Percentiles rank a stretch among this genome's conserved stretches.
phyloP scores from a whole-genome alignment of 2,888 invertebrate genomes.

The Alentia gelatinosa region DNA sequence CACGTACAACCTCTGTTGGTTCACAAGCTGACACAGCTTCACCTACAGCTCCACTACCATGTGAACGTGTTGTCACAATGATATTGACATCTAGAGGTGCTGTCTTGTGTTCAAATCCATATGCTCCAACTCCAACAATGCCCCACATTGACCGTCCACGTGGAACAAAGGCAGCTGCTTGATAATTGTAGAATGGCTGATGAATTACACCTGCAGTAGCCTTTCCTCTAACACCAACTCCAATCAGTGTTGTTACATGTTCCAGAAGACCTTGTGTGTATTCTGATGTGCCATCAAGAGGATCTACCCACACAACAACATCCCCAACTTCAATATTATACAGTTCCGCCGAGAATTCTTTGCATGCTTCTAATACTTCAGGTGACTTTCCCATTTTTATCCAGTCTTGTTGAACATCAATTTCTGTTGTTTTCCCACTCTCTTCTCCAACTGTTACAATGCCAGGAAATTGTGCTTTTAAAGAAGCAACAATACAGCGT shows the following conservation, averaged over 20 bases:
- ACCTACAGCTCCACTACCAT: conserved; percentile 91
- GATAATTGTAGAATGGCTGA: conserved; percentile 93
- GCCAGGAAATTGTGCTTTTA: conserved; percentile 90
- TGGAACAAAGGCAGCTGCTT: conserved; percentile 73
- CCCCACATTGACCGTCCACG: conserved; percentile 97
- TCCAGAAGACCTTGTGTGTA: conserved; percentile 94
- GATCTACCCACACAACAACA: conserved; percentile 91
- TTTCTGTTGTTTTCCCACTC: conserved; percentile 78
- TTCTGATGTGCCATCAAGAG: conserved; percentile 98
- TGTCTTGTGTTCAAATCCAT: conserved; percentile 69
- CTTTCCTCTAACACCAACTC: conserved; percentile 92
- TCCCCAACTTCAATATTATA: conserved; percentile 86
- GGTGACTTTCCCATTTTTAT: conserved; percentile 87
- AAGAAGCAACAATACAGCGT: conserved; percentile 93
- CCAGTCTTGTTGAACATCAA: conserved; percentile 87
- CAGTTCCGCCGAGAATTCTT: conserved; percentile 83
- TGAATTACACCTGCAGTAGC: conserved; percentile 98
- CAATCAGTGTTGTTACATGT: conserved; percentile 98
- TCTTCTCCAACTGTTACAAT: conserved; percentile 87
- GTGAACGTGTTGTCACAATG: conserved; percentile 96
- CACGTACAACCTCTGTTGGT: conserved; percentile 89
- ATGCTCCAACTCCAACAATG: conserved; percentile 86
- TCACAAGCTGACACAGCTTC: conserved; percentile 91
- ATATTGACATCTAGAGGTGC: conserved; percentile 84
- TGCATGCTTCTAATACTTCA: conserved; percentile 83